Conservation (phyloP, 2,113 vertebrate species). For the Psilopogon haemacephalus region DNA sequence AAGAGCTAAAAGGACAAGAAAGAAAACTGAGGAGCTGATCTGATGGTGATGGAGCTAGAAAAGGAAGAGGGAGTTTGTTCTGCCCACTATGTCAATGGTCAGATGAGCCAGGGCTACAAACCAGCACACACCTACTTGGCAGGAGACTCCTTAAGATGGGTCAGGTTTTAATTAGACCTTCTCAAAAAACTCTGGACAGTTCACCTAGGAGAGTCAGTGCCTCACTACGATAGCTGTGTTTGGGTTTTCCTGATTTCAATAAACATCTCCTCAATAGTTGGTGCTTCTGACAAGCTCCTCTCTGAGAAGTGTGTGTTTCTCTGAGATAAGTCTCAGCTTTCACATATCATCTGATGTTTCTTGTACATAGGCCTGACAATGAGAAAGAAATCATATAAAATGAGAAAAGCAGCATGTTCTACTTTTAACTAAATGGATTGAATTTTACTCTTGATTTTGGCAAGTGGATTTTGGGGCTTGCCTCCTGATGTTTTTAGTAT, state of each 20-base stretch:
- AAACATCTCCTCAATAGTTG: neutral
- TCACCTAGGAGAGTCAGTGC: neutral
- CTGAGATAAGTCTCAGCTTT: neutral
- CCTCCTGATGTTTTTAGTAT: neutral
- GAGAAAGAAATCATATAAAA: neutral
- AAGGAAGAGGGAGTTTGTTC: neutral
- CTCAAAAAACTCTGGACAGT: neutral
- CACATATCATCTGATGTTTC: neutral
- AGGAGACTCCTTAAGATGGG: neutral
- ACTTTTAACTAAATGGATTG: neutral
- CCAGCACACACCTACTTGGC: neutral
- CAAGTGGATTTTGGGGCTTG: neutral
- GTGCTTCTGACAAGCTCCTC: neutral
- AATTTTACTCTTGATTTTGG: neutral
- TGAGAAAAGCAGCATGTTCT: neutral
- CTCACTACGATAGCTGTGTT: neutral
- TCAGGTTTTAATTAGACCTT: neutral
- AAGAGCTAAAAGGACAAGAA: neutral
- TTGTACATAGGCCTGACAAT: neutral
- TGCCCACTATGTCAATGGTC: neutral
- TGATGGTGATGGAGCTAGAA: neutral
- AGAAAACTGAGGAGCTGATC: neutral
- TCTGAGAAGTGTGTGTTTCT: neutral
- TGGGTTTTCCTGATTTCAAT: neutral
- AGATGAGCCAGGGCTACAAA: rapidly evolving